A percentile compares a stretch with the other conserved stretches of the same genome.
Conservation (phyloP, 2,113 vertebrate species). For the Ellobius talpinus region DNA sequence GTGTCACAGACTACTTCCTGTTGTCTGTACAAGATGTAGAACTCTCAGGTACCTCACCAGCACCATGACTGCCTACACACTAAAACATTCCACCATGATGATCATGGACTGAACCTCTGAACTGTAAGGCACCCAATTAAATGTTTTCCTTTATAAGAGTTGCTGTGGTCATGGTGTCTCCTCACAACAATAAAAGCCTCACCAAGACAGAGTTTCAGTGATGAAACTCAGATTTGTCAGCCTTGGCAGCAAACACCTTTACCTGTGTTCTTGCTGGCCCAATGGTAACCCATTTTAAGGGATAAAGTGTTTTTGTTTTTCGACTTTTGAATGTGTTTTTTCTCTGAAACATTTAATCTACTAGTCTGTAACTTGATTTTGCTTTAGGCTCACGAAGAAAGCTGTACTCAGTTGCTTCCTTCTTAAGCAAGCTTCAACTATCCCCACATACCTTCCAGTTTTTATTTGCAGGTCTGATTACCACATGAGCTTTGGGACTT, state of each 20-base stretch:
- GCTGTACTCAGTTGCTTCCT: not conserved
- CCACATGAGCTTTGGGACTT: not conserved
- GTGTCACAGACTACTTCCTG: not conserved
- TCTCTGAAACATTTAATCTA: not conserved
- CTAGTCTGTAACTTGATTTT: conserved; percentile 48
- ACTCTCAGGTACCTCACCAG: not conserved
- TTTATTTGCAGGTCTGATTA: conserved; percentile 51
- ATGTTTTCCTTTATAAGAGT: not conserved
- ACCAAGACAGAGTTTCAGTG: not conserved
- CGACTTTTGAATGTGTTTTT: not conserved
- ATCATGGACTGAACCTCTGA: not conserved
- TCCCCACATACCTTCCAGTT: conserved; percentile 18
- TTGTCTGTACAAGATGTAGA: not conserved
- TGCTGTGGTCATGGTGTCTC: not conserved
- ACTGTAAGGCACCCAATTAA: not conserved
- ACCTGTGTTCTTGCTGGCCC: not conserved
- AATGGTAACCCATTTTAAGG: not conserved
- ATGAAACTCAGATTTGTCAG: not conserved
- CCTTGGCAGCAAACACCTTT: not conserved
- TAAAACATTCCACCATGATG: not conserved
- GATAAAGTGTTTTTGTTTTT: not conserved
- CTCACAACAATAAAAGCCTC: not conserved
- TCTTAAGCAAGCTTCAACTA: conserved; percentile 56
- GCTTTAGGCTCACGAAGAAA: not conserved
- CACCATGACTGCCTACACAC: not conserved